phyloP scores from a whole-genome alignment of 2,113 vertebrate species.

The Mola mola region DNA sequence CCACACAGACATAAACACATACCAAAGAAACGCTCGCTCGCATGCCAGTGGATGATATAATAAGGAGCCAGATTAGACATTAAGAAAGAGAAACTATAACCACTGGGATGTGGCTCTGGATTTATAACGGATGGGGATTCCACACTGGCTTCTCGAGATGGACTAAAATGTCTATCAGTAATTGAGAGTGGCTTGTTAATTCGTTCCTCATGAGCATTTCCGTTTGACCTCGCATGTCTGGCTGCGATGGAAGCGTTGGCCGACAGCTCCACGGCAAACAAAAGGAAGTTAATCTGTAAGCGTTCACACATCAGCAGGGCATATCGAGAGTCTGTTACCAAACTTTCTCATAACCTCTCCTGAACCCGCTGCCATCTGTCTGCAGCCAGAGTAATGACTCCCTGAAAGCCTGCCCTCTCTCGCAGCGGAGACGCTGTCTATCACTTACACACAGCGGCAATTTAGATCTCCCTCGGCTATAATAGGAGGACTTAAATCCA shows the following conservation, averaged over 20 bases:
- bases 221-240: slow-evolving; percentile 34
- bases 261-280: slow-evolving; percentile 33
- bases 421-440: slow-evolving; percentile 50
- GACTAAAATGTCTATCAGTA: slow-evolving; percentile 49
- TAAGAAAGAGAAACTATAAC: slow-evolving; percentile 44
- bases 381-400: too few species aligned
- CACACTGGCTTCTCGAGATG: slow-evolving; percentile 56
- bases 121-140: slow-evolving; percentile 58
- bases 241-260: slow-evolving; percentile 16
- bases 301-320: background rate
- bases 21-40: slow-evolving; percentile 20
- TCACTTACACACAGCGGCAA: slow-evolving; percentile 52
- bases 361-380: slow-evolving; percentile 28
- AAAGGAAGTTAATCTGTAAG: slow-evolving; percentile 25
- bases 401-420: too few species aligned
- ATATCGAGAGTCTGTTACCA: too few species aligned
- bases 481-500: slow-evolving; percentile 48
- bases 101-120: slow-evolving; percentile 46
- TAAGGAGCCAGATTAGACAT: slow-evolving; percentile 29
- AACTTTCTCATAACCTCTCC: too few species aligned
- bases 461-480: slow-evolving; percentile 52
- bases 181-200: slow-evolving; percentile 56
- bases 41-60: slow-evolving; percentile 34
- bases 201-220: slow-evolving; percentile 42
- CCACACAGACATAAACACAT: slow-evolving; percentile 17